Evolutionary conservation across 1,140 invertebrate species (phyloP), one percentile per base, ranked within the genome.

Genomic region (Caenorhabditis tropicalis): DNA sequence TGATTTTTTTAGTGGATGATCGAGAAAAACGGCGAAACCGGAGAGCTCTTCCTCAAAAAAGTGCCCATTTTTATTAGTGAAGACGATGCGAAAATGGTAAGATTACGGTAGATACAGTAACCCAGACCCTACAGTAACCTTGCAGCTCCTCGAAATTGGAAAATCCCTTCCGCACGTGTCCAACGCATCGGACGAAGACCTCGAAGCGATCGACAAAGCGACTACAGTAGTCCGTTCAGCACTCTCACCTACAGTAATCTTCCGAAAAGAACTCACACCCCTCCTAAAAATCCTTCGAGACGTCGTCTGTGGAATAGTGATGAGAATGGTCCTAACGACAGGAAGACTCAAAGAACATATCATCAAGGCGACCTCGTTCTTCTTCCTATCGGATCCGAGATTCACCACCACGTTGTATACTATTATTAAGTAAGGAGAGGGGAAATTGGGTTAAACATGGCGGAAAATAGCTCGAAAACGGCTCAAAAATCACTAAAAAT

Each of bases 1-100:
- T 51, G 24, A 80, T 2, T 12, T 5, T 53, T 81, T 56, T 39
- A 82, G 82, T 82, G 82, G 82, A 82, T 82, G 1, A 82, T 82
- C 7, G 46, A 33, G 6, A 60, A 49, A 16, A 21, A 74, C n/a
- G 65, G 7, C 15, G 6, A 27, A 16, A 36, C 39, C 15, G 21
- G 56, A 39, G 36, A 48, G 21, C 16, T 70, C 49, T 49, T 27
- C 16, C 56, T 46, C 3, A 9, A 31, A n/a, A 70, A 82, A 27
- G 21, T 65, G 3, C 43, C 56, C 9, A 74, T 74, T 27, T 74
- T 74, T 24, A 74, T 74, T 10, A 46, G 29, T 15, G 65, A 74
- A 1, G 10, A 16, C 2, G 65, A 74, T 43, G 65, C 65, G 4
- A 74, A 21, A 74, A 74, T 74, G 24, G 65, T 74, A n/a, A 39